Evolutionary conservation across 2,113 vertebrate genomes (phyloP).

Genomic region (Etheostoma spectabile): DNA sequence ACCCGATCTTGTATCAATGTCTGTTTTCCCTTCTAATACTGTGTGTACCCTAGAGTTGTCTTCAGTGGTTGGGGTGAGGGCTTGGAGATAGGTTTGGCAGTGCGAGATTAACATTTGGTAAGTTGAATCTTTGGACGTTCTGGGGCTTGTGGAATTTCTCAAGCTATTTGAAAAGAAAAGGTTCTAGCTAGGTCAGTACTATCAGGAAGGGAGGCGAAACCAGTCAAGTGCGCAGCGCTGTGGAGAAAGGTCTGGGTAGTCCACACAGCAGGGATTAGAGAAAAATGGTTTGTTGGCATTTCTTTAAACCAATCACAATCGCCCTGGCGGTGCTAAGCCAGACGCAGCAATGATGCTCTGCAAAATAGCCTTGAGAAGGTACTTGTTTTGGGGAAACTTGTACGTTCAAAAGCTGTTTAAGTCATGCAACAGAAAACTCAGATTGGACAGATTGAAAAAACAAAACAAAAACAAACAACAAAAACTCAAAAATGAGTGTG

Average conservation of each 20-base stretch:
- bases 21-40: not conserved
- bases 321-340: too few relatives aligned
- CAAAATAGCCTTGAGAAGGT: too few relatives aligned
- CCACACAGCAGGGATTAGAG: too few relatives aligned
- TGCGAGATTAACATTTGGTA: not conserved
- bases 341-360: too few relatives aligned
- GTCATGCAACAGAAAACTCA: too few relatives aligned
- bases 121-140: not conserved
- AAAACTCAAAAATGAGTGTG: not conserved
- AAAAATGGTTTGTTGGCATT: too few relatives aligned
- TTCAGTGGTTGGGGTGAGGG: not conserved
- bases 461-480: too few relatives aligned
- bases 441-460: too few relatives aligned
- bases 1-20: conserved; percentile 2
- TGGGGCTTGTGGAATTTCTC: not conserved
- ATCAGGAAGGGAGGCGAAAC: not conserved
- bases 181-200: not conserved
- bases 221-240: not conserved
- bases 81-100: not conserved
- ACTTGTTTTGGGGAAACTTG: too few relatives aligned
- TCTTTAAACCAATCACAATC: too few relatives aligned
- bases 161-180: not conserved
- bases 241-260: too few relatives aligned
- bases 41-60: not conserved
- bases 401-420: too few relatives aligned